These are phyloP conservation scores for Notamacropus eugenii DNA, from an alignment of 2,797 vertebrate species.

Conservation along the genomic window DNA sequence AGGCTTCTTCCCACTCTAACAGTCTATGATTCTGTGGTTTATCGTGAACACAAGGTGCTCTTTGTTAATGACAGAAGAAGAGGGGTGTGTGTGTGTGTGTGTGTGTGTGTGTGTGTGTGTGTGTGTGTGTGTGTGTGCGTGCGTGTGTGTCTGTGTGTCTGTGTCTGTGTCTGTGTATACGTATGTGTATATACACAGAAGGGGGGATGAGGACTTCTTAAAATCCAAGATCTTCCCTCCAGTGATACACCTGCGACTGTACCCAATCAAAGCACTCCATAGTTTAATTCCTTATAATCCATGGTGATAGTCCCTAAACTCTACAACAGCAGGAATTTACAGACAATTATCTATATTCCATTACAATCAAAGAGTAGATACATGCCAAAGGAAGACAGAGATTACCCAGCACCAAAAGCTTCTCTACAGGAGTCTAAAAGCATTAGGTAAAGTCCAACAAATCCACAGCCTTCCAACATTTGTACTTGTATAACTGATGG, in stretches of 20 bases:
- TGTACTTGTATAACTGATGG: background rate
- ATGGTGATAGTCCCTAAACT: background rate
- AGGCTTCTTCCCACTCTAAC: background rate
- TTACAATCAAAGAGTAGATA: background rate
- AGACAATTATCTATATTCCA: slow-evolving; percentile 17
- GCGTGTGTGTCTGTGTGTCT: too few relatives aligned
- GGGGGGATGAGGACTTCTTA: background rate
- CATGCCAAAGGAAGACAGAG: background rate
- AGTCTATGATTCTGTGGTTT: slow-evolving; percentile 18
- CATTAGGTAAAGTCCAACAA: slow-evolving; percentile 28
- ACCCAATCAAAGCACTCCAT: background rate
- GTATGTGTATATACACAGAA: background rate
- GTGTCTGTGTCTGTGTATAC: too few relatives aligned
- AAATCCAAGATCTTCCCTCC: background rate
- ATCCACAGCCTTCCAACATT: background rate
- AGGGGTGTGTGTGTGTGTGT: background rate
- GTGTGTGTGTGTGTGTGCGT: background rate
- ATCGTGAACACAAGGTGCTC: slow-evolving; percentile 26
- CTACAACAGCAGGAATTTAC: background rate
- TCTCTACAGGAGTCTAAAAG: slow-evolving; percentile 19
- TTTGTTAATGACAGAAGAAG: slow-evolving; percentile 2
- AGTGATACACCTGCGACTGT: background rate
- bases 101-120: background rate
- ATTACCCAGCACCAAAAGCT: background rate
- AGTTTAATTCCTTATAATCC: background rate